These are phyloP conservation scores for Zeugodacus cucurbitae DNA, from an alignment of 1,140 invertebrate genomes.

Conservation along the genomic window DNA sequence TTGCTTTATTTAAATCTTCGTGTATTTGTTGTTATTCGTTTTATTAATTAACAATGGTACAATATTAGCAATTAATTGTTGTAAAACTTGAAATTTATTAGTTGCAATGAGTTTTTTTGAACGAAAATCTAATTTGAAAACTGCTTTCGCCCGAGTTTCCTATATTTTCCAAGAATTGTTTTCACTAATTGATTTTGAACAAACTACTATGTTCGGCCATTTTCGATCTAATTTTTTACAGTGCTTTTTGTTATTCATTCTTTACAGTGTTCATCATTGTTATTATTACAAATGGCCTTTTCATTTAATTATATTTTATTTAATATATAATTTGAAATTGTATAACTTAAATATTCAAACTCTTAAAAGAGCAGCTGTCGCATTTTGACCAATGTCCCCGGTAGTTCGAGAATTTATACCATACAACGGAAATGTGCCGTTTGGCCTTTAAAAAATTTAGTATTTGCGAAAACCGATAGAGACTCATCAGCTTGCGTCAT, in stretches of 20 bases:
- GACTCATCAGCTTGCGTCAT: too few species aligned
- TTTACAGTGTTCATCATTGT: neutral
- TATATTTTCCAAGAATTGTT: conserved; percentile 39
- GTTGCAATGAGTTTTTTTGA: conserved; percentile 29
- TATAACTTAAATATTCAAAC: too few species aligned
- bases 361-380: too few species aligned
- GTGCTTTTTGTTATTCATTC: neutral
- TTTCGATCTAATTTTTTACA: neutral
- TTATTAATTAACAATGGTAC: neutral
- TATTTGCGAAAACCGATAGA: too few species aligned
- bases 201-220: neutral
- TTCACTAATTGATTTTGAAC: conserved; percentile 32
- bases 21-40: neutral
- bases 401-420: too few species aligned
- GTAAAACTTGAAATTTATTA: conserved; percentile 39
- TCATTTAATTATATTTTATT: too few species aligned
- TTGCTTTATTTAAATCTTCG: neutral
- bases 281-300: too few species aligned
- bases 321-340: too few species aligned
- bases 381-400: too few species aligned
- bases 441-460: too few species aligned
- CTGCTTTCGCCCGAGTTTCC: conserved; percentile 36
- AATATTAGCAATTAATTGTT: conserved; percentile 3
- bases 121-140: conserved; percentile 38
- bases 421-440: too few species aligned